Conservation (phyloP, 1,140 invertebrate species). For the Chrysopa pallens region DNA sequence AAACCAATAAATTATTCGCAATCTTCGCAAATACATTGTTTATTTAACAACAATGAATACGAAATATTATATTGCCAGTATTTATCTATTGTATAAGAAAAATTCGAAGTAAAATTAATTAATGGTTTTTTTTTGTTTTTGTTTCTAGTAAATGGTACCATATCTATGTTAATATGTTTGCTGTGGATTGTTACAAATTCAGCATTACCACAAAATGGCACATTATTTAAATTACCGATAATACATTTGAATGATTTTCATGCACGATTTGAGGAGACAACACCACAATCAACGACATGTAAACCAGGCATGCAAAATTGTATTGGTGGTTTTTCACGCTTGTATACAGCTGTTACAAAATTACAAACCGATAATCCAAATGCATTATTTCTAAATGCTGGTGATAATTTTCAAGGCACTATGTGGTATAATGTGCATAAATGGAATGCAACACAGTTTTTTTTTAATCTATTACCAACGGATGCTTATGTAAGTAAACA, state of each 20-base stretch:
- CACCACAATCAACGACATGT: conserved; percentile 38
- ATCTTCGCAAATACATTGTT: too few species aligned
- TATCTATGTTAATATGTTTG: too few species aligned
- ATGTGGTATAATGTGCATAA: conserved; percentile 63
- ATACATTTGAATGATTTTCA: conserved; percentile 72
- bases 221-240: conserved; percentile 45
- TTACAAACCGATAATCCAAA: conserved; percentile 33
- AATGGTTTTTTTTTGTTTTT: too few species aligned
- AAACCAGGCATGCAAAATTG: conserved; percentile 24
- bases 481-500: conserved; percentile 67
- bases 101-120: too few species aligned
- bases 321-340: conserved; percentile 57
- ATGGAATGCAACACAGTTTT: conserved; percentile 53
- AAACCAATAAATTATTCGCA: too few species aligned
- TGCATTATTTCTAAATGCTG: conserved; percentile 58
- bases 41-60: too few species aligned
- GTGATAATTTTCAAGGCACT: conserved; percentile 74
- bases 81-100: too few species aligned
- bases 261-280: conserved; percentile 55
- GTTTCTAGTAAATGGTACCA: too few species aligned
- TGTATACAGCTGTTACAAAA: conserved; percentile 33
- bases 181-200: too few species aligned
- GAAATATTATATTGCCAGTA: too few species aligned
- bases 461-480: conserved; percentile 57
- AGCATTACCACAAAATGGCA: conserved; percentile 6